Evolutionary conservation across 2,888 invertebrate species (phyloP).

Genomic region (Pachydiplax longipennis): DNA sequence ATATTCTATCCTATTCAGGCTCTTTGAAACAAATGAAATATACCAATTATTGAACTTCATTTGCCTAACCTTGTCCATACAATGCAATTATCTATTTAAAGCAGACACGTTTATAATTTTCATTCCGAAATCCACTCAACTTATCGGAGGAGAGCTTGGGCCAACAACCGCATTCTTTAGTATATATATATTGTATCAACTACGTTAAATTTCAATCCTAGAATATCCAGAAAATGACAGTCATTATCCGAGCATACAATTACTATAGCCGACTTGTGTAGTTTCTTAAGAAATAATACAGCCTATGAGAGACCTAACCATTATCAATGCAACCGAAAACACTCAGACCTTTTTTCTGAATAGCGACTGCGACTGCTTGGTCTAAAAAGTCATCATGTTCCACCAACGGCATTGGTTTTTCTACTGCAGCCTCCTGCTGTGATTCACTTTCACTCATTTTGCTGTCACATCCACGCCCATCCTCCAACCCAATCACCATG

Average conservation of each 20-base stretch:
- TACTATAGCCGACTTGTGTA: background rate
- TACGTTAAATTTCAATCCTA: background rate
- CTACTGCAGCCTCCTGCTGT: background rate
- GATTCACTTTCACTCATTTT: background rate
- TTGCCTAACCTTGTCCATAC: too few relatives aligned
- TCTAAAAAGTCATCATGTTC: conserved; percentile 67
- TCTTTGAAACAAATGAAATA: too few relatives aligned
- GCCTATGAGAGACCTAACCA: background rate
- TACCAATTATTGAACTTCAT: too few relatives aligned
- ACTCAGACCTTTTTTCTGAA: conserved; percentile 74
- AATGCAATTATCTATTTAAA: too few relatives aligned
- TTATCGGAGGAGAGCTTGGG: too few relatives aligned
- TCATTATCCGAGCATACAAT: background rate
- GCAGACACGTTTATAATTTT: too few relatives aligned
- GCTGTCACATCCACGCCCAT: background rate
- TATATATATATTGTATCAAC: background rate
- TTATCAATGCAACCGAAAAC: conserved; percentile 48
- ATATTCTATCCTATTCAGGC: too few relatives aligned
- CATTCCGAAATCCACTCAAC: too few relatives aligned
- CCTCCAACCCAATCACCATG: conserved; percentile 13
- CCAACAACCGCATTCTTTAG: too few relatives aligned
- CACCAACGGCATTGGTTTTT: conserved; percentile 45
- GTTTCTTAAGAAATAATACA: background rate
- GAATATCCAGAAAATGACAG: background rate
- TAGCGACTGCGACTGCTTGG: conserved; percentile 77